phyloP scores from a whole-genome alignment of 2,797 vertebrate species.

The Neopelma chrysocephalum region DNA sequence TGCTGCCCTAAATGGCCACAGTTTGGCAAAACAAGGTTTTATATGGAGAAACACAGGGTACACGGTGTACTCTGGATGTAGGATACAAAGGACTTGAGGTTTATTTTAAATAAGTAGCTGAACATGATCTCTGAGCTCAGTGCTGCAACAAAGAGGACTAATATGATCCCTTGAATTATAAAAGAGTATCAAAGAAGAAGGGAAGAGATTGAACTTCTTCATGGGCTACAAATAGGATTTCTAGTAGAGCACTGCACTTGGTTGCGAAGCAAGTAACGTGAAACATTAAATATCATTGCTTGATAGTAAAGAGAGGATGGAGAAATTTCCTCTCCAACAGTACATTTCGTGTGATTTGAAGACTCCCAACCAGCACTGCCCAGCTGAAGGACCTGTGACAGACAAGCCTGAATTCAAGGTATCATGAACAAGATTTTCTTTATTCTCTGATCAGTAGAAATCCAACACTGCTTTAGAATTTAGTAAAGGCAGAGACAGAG shows the following conservation, averaged over 20 bases:
- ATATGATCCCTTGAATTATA: neutral
- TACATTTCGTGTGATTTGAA: neutral
- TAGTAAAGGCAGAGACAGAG: neutral
- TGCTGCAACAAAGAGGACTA: neutral
- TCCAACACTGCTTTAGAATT: neutral
- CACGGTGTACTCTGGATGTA: neutral
- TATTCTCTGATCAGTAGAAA: neutral
- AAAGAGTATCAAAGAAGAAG: neutral
- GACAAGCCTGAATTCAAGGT: neutral
- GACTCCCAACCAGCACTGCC: neutral
- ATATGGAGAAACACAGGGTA: neutral
- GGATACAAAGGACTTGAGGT: neutral
- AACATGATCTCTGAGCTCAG: neutral
- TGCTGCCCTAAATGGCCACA: neutral
- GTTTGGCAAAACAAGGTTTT: neutral
- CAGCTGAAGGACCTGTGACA: neutral
- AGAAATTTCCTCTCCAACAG: neutral
- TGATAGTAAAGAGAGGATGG: neutral
- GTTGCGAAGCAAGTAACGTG: accelerated
- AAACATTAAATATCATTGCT: neutral
- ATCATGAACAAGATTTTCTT: neutral
- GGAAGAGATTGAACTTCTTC: neutral
- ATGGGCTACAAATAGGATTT: neutral
- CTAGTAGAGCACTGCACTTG: neutral
- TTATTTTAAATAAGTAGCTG: neutral